phyloP scores from a whole-genome alignment of 2,888 invertebrate species.

The Junonia oenone region DNA sequence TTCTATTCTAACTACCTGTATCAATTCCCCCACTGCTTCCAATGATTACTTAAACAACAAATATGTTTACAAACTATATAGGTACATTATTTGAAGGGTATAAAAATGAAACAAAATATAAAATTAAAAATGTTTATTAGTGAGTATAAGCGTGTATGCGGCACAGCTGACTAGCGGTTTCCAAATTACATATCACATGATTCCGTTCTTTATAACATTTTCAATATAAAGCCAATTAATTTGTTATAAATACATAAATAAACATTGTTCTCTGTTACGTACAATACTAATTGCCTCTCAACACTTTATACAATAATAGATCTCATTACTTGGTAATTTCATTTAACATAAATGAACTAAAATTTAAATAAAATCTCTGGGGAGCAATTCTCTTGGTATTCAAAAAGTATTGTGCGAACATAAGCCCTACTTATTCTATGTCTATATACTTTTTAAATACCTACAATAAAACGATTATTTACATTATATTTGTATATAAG shows the following conservation, averaged over 20 bases:
- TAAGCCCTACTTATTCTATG: slow-evolving; percentile 57
- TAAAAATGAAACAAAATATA: slow-evolving; percentile 35
- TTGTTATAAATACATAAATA: slow-evolving; percentile 7
- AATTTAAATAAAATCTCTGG: slow-evolving; percentile 12
- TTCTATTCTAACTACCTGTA: background rate
- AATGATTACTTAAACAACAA: no score
- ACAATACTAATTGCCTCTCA: slow-evolving; percentile 14
- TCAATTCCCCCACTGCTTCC: no score
- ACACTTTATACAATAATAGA: slow-evolving; percentile 1
- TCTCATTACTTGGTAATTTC: slow-evolving; percentile 4
- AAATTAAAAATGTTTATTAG: slow-evolving; percentile 65
- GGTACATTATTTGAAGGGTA: slow-evolving; percentile 1
- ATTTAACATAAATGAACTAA: slow-evolving; percentile 28
- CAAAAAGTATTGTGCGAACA: slow-evolving; percentile 62
- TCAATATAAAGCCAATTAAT: slow-evolving; percentile 17
- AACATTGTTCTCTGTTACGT: slow-evolving; percentile 15
- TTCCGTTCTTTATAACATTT: slow-evolving; percentile 38
- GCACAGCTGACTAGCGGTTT: slow-evolving; percentile 76
- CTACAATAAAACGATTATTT: slow-evolving; percentile 48
- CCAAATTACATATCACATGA: slow-evolving; percentile 67
- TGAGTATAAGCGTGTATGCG: slow-evolving; percentile 77
- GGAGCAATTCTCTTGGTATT: slow-evolving; percentile 31
- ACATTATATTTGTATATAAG: slow-evolving; percentile 53
- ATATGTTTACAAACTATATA: no score
- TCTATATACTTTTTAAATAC: slow-evolving; percentile 54